Conservation (phyloP, 2,797 vertebrate species). For the Darevskia nairensis region DNA sequence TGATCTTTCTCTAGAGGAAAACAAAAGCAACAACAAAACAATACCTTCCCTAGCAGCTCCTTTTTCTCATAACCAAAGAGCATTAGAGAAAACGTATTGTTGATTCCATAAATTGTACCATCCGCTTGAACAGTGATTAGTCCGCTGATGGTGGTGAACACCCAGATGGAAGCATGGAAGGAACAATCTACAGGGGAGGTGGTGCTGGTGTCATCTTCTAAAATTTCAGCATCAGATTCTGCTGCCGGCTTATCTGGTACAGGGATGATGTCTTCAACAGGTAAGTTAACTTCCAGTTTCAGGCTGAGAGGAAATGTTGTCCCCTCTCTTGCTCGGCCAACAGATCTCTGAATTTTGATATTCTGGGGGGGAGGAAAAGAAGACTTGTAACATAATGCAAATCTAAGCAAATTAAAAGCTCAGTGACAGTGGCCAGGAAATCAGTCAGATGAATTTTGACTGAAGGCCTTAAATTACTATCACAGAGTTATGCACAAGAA, state of each 20-base stretch:
- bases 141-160: constrained; percentile 86
- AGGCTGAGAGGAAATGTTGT: constrained; percentile 85
- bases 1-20: not conserved
- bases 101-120: constrained; percentile 87
- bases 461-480: constrained; percentile 6
- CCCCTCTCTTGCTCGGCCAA: constrained; percentile 80
- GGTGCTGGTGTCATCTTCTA: not conserved
- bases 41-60: constrained; percentile 90
- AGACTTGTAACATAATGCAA: not conserved
- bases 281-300: constrained; percentile 80
- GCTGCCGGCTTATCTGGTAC: constrained; percentile 35
- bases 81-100: constrained; percentile 83
- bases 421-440: not conserved
- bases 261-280: constrained; percentile 65
- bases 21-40: not conserved
- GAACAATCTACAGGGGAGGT: constrained; percentile 50
- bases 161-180: constrained; percentile 86
- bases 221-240: not conserved
- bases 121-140: constrained; percentile 86
- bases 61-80: constrained; percentile 88
- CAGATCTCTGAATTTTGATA: constrained; percentile 85
- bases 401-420: not conserved
- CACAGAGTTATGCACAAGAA: not conserved
- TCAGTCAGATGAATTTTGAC: not conserved
- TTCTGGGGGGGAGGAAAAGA: constrained; percentile 76